phyloP scores from a whole-genome alignment of 92 coral and sea anemone species.

The Virgularia gustaviana region DNA sequence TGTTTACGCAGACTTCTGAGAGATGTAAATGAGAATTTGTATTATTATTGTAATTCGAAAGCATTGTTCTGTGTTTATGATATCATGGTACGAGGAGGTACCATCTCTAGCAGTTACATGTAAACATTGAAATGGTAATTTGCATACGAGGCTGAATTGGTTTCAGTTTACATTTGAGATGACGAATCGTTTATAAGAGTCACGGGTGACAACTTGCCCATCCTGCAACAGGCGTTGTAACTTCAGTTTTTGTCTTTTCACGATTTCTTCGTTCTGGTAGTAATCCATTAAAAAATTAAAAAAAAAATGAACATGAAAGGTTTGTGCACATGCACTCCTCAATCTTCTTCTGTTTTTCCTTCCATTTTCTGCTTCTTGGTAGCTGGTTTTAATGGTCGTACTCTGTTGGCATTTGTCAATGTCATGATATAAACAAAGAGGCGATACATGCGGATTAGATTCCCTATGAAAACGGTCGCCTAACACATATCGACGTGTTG shows the following conservation, averaged over 20 bases:
- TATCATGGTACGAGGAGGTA: too few species aligned
- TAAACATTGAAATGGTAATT: too few species aligned
- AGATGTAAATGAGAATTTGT: too few species aligned
- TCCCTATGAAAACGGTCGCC: slow-evolving; percentile 2
- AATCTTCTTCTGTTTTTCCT: slow-evolving; percentile 5
- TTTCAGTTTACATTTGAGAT: too few species aligned
- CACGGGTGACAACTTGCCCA: too few species aligned
- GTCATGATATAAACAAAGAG: slow-evolving; percentile 1
- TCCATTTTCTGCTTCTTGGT: slow-evolving; percentile 4
- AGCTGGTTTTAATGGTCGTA: neutral
- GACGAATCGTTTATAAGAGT: too few species aligned
- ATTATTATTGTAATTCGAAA: too few species aligned
- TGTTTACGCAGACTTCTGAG: too few species aligned
- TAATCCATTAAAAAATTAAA: neutral
- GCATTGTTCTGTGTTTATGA: too few species aligned
- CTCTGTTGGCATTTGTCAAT: slow-evolving; percentile 15
- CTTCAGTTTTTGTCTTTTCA: slow-evolving; percentile 24
- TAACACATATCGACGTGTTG: slow-evolving; percentile 3
- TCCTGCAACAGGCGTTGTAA: too few species aligned
- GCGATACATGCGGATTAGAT: slow-evolving; percentile 8
- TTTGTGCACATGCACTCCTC: neutral
- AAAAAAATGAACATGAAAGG: slow-evolving; percentile 19
- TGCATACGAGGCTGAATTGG: too few species aligned
- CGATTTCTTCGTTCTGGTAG: slow-evolving; percentile 49
- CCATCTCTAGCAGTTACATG: too few species aligned